Evolutionary conservation across 2,888 invertebrate species (phyloP).

Genomic region (Stenotaenia linearis): DNA sequence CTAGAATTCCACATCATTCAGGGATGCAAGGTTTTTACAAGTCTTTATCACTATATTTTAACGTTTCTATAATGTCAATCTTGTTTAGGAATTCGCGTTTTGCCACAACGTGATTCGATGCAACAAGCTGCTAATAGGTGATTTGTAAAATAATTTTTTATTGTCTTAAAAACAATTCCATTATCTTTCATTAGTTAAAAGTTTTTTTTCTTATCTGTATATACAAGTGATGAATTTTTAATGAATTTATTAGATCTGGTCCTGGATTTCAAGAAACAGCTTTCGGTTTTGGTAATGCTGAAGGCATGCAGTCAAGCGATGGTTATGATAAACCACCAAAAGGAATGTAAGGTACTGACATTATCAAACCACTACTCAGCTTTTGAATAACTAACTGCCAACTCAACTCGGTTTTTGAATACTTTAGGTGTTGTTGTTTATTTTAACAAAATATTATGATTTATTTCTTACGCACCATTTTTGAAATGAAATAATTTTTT

Average conservation of each 20-base stretch:
- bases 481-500: too few species aligned
- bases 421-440: too few species aligned
- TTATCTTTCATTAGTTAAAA: too few species aligned
- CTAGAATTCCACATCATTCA: background rate
- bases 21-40: background rate
- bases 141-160: background rate
- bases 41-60: too few species aligned
- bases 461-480: too few species aligned
- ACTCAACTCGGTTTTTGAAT: too few species aligned
- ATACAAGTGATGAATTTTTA: background rate
- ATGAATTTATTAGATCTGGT: background rate
- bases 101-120: background rate
- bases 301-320: background rate
- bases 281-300: background rate
- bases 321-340: background rate
- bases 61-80: background rate
- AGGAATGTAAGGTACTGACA: background rate
- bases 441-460: too few species aligned
- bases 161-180: too few species aligned
- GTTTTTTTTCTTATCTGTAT: background rate
- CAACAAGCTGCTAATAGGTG: background rate
- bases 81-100: background rate
- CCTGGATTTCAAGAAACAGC: background rate
- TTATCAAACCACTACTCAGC: background rate
- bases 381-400: too few species aligned